A percentile compares a stretch with the other conserved stretches of the same genome.
Evolutionary conservation across 1,140 invertebrate species (phyloP).

Genomic region (Conus betulinus): DNA sequence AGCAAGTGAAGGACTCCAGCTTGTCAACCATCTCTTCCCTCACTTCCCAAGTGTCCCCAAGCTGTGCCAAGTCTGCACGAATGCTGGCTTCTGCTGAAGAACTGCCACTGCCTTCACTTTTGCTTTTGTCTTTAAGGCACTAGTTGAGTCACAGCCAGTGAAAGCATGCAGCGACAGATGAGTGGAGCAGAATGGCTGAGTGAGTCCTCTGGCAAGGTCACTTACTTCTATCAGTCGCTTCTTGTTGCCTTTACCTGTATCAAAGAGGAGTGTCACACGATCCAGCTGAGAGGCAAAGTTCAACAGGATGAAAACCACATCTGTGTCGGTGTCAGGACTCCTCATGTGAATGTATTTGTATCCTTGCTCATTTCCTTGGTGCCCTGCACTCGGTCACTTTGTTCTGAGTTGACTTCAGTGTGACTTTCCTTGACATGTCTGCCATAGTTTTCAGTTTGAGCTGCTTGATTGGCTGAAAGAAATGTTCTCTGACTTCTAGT

Average conservation of each 20-base stretch:
- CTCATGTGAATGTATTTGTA: conserved; percentile 31
- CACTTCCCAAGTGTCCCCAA: too few relatives aligned
- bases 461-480: conserved; percentile 31
- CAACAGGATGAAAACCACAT: neutral
- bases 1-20: too few relatives aligned
- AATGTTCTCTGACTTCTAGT: conserved; percentile 39
- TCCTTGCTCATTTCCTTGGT: conserved; percentile 18
- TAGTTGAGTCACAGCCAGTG: too few relatives aligned
- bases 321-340: conserved; percentile 32
- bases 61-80: too few relatives aligned
- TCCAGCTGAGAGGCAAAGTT: conserved; percentile 35
- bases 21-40: too few relatives aligned
- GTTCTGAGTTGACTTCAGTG: conserved; percentile 32
- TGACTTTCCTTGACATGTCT: conserved; percentile 13
- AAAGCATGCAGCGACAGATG: too few relatives aligned
- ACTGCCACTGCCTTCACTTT: conserved; percentile 30
- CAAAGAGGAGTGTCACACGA: conserved; percentile 15
- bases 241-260: neutral
- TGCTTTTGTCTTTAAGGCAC: neutral
- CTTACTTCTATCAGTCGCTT: too few relatives aligned
- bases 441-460: conserved; percentile 13
- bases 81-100: neutral
- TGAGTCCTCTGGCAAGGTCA: too few relatives aligned
- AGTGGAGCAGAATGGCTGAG: neutral
- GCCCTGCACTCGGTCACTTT: conserved; percentile 38